phyloP scores from a whole-genome alignment of 2,113 vertebrate genomes.

The Meles meles region DNA sequence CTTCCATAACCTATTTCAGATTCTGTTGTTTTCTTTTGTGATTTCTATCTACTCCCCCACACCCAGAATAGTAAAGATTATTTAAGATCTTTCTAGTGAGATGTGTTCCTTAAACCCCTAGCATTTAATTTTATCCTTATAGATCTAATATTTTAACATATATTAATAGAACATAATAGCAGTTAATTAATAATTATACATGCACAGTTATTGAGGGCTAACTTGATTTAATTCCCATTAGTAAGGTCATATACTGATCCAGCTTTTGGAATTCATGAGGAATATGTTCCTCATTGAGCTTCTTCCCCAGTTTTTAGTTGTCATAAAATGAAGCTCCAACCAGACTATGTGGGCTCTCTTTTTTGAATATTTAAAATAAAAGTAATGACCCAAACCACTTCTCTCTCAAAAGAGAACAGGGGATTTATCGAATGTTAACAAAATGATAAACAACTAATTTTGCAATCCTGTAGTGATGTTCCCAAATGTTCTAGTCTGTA shows the following conservation, averaged over 20 bases:
- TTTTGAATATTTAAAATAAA: neutral
- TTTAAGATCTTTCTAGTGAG: neutral
- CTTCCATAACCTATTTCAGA: neutral
- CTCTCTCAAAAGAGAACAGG: neutral
- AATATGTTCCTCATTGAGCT: neutral
- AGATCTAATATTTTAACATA: neutral
- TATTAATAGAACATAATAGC: neutral
- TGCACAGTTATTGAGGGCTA: neutral
- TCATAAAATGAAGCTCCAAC: neutral
- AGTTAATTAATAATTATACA: neutral
- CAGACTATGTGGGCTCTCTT: neutral
- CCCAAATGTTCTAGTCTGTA: neutral
- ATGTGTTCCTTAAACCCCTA: neutral
- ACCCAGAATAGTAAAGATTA: neutral
- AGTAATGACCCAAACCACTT: neutral
- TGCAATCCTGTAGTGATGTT: neutral
- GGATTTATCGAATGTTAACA: neutral
- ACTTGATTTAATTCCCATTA: neutral
- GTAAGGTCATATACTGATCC: neutral
- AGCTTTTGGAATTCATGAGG: neutral
- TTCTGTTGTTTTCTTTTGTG: neutral
- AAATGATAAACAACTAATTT: neutral
- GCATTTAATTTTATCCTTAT: neutral
- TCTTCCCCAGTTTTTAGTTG: neutral
- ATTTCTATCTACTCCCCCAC: neutral